A percentile compares a stretch with the other conserved stretches of the same genome.
These are phyloP conservation scores for Aldrovandia affinis DNA, from an alignment of 2,797 vertebrate genomes.

Conservation along the genomic window DNA sequence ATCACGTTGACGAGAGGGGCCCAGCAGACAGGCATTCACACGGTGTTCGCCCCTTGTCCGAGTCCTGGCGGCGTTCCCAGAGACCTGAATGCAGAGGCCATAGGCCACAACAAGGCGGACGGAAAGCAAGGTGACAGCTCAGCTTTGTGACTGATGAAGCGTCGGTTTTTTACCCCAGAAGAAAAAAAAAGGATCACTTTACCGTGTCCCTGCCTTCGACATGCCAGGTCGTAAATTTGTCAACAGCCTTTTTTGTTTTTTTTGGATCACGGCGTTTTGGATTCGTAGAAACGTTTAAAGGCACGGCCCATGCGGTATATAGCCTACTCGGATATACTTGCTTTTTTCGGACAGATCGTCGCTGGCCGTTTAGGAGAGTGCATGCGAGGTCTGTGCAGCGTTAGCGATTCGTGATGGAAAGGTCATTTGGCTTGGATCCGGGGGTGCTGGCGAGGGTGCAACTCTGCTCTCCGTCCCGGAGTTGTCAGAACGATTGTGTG, in stretches of 20 bases:
- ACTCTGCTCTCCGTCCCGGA: not conserved
- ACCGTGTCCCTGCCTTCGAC: not conserved
- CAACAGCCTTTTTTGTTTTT: not conserved
- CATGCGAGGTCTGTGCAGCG: too few species aligned
- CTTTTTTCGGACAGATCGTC: too few species aligned
- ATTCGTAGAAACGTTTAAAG: too few species aligned
- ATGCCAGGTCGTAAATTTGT: not conserved
- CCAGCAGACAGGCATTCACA: not conserved
- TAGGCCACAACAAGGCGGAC: not conserved
- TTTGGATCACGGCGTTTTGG: too few species aligned
- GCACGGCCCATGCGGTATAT: too few species aligned
- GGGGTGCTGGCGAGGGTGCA: not conserved
- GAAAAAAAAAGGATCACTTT: not conserved
- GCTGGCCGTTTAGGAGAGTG: not conserved
- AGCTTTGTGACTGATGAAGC: constrained; percentile 14
- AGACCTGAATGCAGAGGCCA: not conserved
- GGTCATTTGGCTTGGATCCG: not conserved
- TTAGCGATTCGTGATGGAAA: not conserved
- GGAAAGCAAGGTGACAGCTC: not conserved
- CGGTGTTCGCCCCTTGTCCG: not conserved
- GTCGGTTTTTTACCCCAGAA: not conserved
- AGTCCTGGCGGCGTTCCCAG: constrained; percentile 4
- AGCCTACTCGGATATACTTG: too few species aligned
- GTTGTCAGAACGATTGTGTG: not conserved
- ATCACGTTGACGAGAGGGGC: not conserved